Conservation (phyloP, 2,888 invertebrate genomes). For the Brassicogethes aeneus region DNA sequence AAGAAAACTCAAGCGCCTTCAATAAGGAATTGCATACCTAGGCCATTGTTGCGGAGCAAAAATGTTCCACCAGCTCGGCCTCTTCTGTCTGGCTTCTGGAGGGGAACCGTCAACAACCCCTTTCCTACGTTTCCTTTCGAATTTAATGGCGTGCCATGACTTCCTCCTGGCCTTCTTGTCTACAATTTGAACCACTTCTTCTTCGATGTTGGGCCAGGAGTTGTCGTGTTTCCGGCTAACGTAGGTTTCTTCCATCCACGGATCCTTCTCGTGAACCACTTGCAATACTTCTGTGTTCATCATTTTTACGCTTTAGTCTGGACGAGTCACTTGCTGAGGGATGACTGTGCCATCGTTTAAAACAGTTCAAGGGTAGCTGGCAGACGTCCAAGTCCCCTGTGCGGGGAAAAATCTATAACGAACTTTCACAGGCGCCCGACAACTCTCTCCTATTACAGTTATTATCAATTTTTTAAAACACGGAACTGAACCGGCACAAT, state of each 20-base stretch:
- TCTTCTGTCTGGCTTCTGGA: constrained; percentile 54
- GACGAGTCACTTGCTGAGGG: neutral
- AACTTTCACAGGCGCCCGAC: neutral
- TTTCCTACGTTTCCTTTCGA: constrained; percentile 39
- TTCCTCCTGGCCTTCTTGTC: constrained; percentile 39
- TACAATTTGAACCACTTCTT: constrained; percentile 24
- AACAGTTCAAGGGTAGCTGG: neutral
- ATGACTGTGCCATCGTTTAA: neutral
- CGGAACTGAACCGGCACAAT: neutral
- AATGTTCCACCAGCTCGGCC: constrained; percentile 85
- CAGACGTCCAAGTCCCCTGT: neutral
- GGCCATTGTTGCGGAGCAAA: constrained; percentile 70
- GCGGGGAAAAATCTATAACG: neutral
- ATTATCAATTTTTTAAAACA: too few species aligned
- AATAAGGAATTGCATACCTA: too few species aligned
- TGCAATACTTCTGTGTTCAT: constrained; percentile 33
- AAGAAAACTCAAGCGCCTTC: too few species aligned
- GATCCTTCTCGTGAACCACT: constrained; percentile 38
- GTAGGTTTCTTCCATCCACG: constrained; percentile 35
- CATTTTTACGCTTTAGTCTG: constrained; percentile 15
- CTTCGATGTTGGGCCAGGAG: constrained; percentile 30
- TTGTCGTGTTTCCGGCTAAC: constrained; percentile 29
- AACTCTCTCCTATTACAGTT: too few species aligned
- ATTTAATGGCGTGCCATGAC: constrained; percentile 41
- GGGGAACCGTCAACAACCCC: constrained; percentile 32